These are phyloP conservation scores for Procambarus virginalis DNA, from an alignment of 1,140 invertebrate species.

Conservation along the genomic window DNA sequence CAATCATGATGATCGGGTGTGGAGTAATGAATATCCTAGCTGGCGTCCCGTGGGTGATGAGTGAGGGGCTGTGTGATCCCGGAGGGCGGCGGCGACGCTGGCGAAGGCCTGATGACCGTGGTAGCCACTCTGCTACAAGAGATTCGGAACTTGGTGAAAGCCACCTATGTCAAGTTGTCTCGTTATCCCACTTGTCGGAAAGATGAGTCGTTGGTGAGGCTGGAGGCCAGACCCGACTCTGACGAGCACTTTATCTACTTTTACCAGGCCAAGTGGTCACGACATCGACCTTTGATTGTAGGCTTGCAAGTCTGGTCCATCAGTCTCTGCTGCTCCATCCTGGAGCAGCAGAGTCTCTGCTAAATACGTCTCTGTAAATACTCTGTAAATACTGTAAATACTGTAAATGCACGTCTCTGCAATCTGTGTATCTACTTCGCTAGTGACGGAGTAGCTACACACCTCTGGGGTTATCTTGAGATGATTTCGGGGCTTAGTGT, in stretches of 20 bases:
- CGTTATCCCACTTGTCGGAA: slow-evolving; percentile 21
- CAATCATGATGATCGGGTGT: slow-evolving; percentile 33
- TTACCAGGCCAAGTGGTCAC: slow-evolving; percentile 41
- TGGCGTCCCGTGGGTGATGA: slow-evolving; percentile 6
- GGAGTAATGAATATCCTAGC: slow-evolving; percentile 35
- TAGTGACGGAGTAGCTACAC: not conserved
- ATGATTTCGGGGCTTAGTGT: too few relatives aligned
- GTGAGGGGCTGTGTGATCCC: not conserved
- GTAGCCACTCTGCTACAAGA: not conserved
- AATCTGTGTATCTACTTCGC: not conserved
- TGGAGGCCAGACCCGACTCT: not conserved
- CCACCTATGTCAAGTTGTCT: slow-evolving; percentile 7
- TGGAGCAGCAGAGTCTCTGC: too few relatives aligned
- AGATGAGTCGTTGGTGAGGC: not conserved
- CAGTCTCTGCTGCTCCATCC: slow-evolving; percentile 4
- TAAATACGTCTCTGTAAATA: too few relatives aligned
- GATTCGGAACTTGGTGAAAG: too few relatives aligned
- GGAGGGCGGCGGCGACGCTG: not conserved
- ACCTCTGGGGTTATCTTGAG: not conserved
- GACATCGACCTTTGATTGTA: slow-evolving; percentile 16
- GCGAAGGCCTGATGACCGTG: not conserved
- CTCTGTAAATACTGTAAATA: too few relatives aligned
- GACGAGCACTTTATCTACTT: slow-evolving; percentile 17
- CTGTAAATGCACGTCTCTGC: too few relatives aligned
- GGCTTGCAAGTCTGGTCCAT: slow-evolving; percentile 34